Conservation (phyloP, 1,140 invertebrate species). For the Lycorma delicatula region DNA sequence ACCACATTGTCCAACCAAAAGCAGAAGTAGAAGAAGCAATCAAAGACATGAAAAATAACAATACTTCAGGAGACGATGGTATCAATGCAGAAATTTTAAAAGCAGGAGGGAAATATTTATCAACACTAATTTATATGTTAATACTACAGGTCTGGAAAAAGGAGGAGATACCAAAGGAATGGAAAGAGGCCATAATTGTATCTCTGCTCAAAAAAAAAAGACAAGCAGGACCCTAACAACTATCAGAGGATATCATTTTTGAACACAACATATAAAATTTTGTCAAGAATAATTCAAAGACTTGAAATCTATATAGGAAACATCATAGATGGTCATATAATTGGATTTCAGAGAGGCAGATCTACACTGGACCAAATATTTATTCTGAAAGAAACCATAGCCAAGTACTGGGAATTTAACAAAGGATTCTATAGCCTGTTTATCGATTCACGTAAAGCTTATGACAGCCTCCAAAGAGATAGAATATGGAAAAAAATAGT, state of each 20-base stretch:
- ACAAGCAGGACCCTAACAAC: slow-evolving; percentile 8
- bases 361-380: no score
- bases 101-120: not conserved
- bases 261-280: slow-evolving; percentile 1
- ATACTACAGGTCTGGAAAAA: slow-evolving; percentile 3
- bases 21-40: slow-evolving; percentile 6
- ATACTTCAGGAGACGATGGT: slow-evolving; percentile 6
- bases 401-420: no score
- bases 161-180: slow-evolving; percentile 12
- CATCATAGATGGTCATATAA: no score
- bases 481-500: no score
- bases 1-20: not conserved
- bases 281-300: slow-evolving; percentile 6
- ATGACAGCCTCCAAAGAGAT: no score
- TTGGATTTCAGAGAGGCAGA: no score
- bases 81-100: slow-evolving; percentile 9
- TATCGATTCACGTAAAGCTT: no score
- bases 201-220: slow-evolving; percentile 9
- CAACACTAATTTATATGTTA: not conserved
- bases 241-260: slow-evolving; percentile 8
- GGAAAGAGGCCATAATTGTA: slow-evolving; percentile 7
- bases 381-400: no score
- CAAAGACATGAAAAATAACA: slow-evolving; percentile 12
- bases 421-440: no score
- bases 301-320: no score